Base-by-base conservation (phyloP, 2,888 invertebrate species). In the Drosophila meridionalis region DNA sequence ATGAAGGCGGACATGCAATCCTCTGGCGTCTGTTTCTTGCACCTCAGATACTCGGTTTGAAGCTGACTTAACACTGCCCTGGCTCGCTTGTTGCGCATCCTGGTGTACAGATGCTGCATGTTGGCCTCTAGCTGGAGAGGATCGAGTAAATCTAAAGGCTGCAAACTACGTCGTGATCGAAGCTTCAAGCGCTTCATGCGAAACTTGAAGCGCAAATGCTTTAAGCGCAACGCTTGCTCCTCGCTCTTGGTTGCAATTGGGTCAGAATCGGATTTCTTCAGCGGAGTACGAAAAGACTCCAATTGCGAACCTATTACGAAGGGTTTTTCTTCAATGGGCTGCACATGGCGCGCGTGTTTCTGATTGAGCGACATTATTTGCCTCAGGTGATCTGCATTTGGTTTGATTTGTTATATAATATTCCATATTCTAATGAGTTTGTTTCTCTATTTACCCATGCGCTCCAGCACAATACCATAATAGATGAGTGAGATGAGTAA, bases 1-100 rank as follows among this genome's bases (percentile, higher is more conserved):
- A 82, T 68, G 64, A 92, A 93, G 7, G 89, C 89, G 2, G 79
- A 73, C 89, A 91, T 90, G 60, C 93, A 93, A 12, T 90, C 87
- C 14, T 82, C 82, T 4, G 83, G 48, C 0, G 91, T 77, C 34
- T 91, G 83, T 42, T 89, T 86, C 71, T 90, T 92, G 65, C 93
- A 93, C 4, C 90, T 87, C 14, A 74, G 73, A 61, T 90, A 93
- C 28, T 92, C 92, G 9, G 47, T 70, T 56, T 93, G 88, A 45
- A 93, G 73, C 40, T 85, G 83, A 20, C 71, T 80, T 0, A 93
- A 69, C 2, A 89, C 90, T 7, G 78, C 79, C 45, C 80, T 82
- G 0, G 83, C 85, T 11, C 93, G 83, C 40, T 93, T 93, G 57
- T 80, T 87, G 3, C 92, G 81, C 32, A 92, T 80, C 60, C 82